Conservation (phyloP, 2,113 vertebrate species). For the Cariama cristata region DNA sequence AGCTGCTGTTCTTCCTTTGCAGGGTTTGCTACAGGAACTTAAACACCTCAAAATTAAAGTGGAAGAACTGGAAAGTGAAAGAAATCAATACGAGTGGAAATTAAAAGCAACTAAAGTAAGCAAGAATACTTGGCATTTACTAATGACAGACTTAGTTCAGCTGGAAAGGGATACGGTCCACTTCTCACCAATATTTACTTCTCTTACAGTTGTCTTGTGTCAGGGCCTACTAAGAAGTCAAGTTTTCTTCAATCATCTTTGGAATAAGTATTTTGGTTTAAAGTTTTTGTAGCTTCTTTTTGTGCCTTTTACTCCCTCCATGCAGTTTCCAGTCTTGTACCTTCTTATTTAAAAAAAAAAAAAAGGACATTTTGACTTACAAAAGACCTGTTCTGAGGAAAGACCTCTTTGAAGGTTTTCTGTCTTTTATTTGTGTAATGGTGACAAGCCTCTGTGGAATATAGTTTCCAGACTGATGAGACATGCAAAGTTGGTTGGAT, state of each 20-base stretch:
- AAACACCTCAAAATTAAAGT: slow-evolving; percentile 91
- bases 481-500: slow-evolving; percentile 72
- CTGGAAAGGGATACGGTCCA: neutral
- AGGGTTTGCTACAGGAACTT: slow-evolving; percentile 91
- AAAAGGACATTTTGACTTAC: neutral
- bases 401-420: slow-evolving; percentile 63
- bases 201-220: neutral
- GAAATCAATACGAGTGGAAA: slow-evolving; percentile 91
- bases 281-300: neutral
- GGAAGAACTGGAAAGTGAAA: slow-evolving; percentile 93
- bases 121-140: neutral
- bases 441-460: slow-evolving; percentile 75
- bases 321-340: neutral
- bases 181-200: neutral
- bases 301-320: neutral
- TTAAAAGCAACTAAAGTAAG: slow-evolving; percentile 94
- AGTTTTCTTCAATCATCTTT: neutral
- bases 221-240: neutral
- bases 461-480: slow-evolving; percentile 78
- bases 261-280: neutral
- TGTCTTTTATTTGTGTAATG: slow-evolving; percentile 72
- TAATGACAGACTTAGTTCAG: neutral
- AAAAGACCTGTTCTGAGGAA: neutral
- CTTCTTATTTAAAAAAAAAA: neutral
- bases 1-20: neutral